Base-by-base conservation (phyloP, 2,888 invertebrate genomes). In the Phania funesta region DNA sequence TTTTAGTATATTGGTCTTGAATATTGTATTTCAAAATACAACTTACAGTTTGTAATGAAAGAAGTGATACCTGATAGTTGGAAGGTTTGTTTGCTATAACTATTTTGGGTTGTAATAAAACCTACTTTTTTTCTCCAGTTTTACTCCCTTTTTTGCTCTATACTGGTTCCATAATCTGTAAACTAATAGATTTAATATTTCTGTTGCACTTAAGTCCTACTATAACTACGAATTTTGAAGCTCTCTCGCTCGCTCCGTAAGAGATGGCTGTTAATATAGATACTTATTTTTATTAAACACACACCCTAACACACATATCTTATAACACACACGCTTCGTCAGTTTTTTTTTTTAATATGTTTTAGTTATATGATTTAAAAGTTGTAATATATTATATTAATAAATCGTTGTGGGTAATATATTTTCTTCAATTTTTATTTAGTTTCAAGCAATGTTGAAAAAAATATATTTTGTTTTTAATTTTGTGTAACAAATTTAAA, bases 281-380 rank as follows among this genome's bases (percentile, higher is more conserved):
- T 65, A 60, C 64, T 71, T 81, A 67, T 83, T 84, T 85, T 85
- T 85, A 85, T 87, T 87, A 85, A 88, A 88, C 87, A 88, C 87
- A 86, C 85, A 87, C 48, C 26, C 65, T 71, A 58, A 71, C 58
- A 70, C 67, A 62, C 77, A 67, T 68, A 71, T 76, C 48, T 68
- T 41, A 70, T 74, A 82, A 86, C 87, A 89, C 87, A 89, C 88
- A 88, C 88, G 86, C 89, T 89, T 89, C 89, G 89, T 88, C 89
- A 89, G 87, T 88, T 89, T 88, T 85, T 85, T 85, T 86, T 86
- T 70, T 71, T 70, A 44, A n/a, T 48, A 68, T 85, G 78, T 52
- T 83, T 83, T 80, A 65, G 22, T 70, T 65, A 26, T n/a, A 67
- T 67, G 54, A 68, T 58, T 60, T 58, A 35, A 62, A n/a, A 48